Conservation (phyloP, 1,140 invertebrate species). For the Zaprionus lachaisei region DNA sequence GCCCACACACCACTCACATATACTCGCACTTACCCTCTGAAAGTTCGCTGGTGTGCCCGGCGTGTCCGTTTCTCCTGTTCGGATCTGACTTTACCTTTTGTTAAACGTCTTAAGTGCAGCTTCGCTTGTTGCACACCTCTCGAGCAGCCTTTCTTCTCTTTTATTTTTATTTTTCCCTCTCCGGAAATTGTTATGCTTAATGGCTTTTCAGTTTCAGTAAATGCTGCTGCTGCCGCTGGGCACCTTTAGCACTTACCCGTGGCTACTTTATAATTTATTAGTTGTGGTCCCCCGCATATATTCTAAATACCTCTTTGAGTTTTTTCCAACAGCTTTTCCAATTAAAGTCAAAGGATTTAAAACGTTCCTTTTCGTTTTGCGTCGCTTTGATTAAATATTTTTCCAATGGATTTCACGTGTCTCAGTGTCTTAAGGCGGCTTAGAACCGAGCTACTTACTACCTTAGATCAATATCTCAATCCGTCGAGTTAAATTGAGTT, state of each 20-base stretch:
- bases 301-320: slow-evolving; percentile 16
- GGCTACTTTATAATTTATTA: slow-evolving; percentile 56
- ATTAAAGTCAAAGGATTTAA: slow-evolving; percentile 33
- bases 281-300: slow-evolving; percentile 17
- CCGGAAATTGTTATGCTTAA: slow-evolving; percentile 73
- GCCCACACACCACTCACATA: slow-evolving; percentile 6
- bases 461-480: slow-evolving; percentile 53
- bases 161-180: slow-evolving; percentile 43
- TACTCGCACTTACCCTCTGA: neutral
- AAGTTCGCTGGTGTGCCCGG: neutral
- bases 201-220: slow-evolving; percentile 54
- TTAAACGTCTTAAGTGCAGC: slow-evolving; percentile 70
- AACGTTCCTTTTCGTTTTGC: slow-evolving; percentile 5
- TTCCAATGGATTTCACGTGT: slow-evolving; percentile 18
- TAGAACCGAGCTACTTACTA: slow-evolving; percentile 21
- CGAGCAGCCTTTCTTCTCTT: slow-evolving; percentile 18
- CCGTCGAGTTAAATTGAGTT: slow-evolving; percentile 56
- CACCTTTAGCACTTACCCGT: slow-evolving; percentile 18
- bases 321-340: slow-evolving; percentile 21
- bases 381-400: slow-evolving; percentile 28
- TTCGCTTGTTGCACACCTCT: slow-evolving; percentile 61
- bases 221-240: slow-evolving; percentile 15
- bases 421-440: slow-evolving; percentile 40
- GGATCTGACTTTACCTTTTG: slow-evolving; percentile 55
- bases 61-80: slow-evolving; percentile 10